Evolutionary conservation across 2,797 vertebrate genomes (phyloP).

Genomic region (Mus minutoides): DNA sequence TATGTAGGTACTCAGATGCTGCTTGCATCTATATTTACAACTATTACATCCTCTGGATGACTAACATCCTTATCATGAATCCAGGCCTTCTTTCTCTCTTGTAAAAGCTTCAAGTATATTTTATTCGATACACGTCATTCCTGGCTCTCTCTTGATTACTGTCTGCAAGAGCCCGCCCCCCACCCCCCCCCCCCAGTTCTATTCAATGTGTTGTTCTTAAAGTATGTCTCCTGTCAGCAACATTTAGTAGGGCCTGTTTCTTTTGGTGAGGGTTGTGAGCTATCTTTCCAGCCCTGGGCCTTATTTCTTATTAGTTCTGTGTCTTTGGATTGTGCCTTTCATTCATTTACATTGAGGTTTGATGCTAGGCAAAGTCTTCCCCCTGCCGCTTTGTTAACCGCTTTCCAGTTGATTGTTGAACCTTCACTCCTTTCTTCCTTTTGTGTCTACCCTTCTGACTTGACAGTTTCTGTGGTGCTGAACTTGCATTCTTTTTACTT

Average conservation of each 20-base stretch:
- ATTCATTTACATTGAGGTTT: background rate
- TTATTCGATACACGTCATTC: background rate
- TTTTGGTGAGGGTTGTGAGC: background rate
- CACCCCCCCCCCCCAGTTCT: background rate
- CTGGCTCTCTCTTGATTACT: background rate
- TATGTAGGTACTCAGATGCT: background rate
- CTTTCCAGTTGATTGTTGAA: background rate
- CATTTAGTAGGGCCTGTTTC: background rate
- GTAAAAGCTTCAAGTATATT: background rate
- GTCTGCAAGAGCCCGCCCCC: background rate
- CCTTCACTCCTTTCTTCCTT: background rate
- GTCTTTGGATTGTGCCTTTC: background rate
- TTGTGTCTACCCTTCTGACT: background rate
- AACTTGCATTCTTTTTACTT: background rate
- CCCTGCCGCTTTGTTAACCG: background rate
- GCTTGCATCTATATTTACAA: background rate
- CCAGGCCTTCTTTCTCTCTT: background rate
- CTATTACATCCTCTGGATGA: background rate
- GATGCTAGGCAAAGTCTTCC: background rate
- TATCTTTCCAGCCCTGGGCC: background rate
- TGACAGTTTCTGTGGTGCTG: background rate
- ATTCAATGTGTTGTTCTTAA: background rate
- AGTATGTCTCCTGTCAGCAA: background rate
- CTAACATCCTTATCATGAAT: background rate
- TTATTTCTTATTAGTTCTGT: background rate